These are phyloP conservation scores for Temnothorax longispinosus DNA, from an alignment of 1,140 invertebrate genomes.

Conservation along the genomic window DNA sequence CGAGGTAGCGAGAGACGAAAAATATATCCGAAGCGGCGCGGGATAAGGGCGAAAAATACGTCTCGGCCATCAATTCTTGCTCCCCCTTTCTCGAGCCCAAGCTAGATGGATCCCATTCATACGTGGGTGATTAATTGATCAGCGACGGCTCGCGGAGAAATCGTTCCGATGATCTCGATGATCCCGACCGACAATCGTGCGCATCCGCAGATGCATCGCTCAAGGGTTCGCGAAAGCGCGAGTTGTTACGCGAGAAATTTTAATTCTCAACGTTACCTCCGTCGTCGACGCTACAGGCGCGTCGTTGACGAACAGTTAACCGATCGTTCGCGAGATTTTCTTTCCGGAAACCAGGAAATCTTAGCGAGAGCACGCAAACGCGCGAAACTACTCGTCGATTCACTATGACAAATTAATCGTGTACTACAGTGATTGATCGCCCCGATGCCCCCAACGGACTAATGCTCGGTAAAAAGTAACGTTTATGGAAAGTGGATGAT, in stretches of 20 bases:
- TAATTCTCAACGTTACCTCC: neutral
- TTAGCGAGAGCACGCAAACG: neutral
- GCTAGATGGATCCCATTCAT: conserved; percentile 56
- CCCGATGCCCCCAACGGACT: conserved; percentile 48
- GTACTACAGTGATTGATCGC: conserved; percentile 58
- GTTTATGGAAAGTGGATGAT: conserved; percentile 62
- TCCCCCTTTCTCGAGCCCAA: conserved; percentile 26
- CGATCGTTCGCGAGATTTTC: neutral
- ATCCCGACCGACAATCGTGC: conserved; percentile 4
- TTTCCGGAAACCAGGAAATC: neutral
- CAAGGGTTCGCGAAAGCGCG: no score
- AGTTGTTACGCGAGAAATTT: neutral
- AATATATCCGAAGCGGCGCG: conserved; percentile 30
- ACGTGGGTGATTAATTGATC: conserved; percentile 63
- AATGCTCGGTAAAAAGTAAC: conserved; percentile 60
- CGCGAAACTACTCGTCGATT: conserved; percentile 41
- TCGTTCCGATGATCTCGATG: conserved; percentile 37
- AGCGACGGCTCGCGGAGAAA: neutral
- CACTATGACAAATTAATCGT: conserved; percentile 61
- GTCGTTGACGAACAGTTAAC: conserved; percentile 27
- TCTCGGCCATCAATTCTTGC: conserved; percentile 54
- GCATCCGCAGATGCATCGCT: neutral
- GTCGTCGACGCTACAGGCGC: neutral
- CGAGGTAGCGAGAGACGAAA: conserved; percentile 26
- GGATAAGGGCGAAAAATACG: conserved; percentile 51